Percentiles rank a stretch among this genome's conserved stretches.
Evolutionary conservation across 1,140 invertebrate species (phyloP).

Genomic region (Brachionus rubens): DNA sequence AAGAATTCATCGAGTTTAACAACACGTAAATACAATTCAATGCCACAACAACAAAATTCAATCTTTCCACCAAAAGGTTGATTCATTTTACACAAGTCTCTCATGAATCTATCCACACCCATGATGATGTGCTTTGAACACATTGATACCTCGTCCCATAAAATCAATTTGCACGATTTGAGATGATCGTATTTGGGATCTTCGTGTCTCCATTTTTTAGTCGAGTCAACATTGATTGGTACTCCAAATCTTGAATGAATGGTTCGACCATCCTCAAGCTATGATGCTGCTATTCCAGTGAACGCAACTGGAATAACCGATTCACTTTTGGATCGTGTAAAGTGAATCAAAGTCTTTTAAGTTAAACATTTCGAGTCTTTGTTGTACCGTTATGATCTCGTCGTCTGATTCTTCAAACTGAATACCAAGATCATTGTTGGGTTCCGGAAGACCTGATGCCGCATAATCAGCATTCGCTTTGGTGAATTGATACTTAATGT

Average conservation of each 20-base stretch:
- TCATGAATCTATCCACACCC: slow-evolving; percentile 67
- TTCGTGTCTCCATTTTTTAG: not conserved
- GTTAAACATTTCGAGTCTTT: no score
- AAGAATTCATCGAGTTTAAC: not conserved
- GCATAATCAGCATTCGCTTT: not conserved
- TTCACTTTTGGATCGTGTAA: not conserved
- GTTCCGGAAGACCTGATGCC: not conserved
- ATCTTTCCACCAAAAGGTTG: slow-evolving; percentile 50
- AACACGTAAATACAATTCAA: slow-evolving; percentile 38
- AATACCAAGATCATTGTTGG: no score
- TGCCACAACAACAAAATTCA: slow-evolving; percentile 61
- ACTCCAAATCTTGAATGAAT: not conserved
- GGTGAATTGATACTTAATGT: not conserved
- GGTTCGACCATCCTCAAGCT: not conserved
- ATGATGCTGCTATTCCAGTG: not conserved
- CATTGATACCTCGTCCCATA: slow-evolving; percentile 52
- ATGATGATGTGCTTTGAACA: slow-evolving; percentile 69
- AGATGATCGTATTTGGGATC: slow-evolving; percentile 34
- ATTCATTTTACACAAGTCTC: slow-evolving; percentile 61
- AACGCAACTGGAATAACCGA: not conserved
- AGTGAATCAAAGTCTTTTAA: not conserved
- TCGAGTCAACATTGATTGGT: not conserved
- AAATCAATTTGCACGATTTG: slow-evolving; percentile 48
- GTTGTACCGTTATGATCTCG: no score
- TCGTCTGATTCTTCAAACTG: no score